These are phyloP conservation scores for Osmerus mordax DNA, from an alignment of 2,113 vertebrate species.

Conservation along the genomic window DNA sequence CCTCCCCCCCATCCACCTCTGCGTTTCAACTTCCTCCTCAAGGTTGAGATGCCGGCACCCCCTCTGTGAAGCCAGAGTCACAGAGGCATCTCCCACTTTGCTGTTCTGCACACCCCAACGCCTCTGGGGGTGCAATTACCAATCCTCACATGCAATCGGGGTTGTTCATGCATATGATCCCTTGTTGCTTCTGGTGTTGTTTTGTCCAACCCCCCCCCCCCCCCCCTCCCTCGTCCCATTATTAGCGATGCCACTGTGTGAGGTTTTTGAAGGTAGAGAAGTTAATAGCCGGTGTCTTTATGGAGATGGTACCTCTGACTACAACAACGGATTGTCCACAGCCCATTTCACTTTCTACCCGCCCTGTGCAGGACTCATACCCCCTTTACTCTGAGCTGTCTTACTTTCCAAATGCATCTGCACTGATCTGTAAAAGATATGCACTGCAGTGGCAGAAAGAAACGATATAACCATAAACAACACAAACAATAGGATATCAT, in stretches of 20 bases:
- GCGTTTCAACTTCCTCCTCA: constrained; percentile 62
- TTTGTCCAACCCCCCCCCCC: constrained; percentile 21
- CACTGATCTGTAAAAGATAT: background rate
- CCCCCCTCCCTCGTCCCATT: constrained; percentile 22
- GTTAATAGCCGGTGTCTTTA: constrained; percentile 62
- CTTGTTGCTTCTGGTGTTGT: constrained; percentile 58
- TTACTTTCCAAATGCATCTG: background rate
- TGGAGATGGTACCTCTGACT: constrained; percentile 62
- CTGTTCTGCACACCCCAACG: constrained; percentile 67
- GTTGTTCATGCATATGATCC: constrained; percentile 69
- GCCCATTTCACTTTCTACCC: constrained; percentile 65
- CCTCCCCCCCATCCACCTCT: constrained; percentile 34
- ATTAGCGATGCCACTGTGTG: constrained; percentile 62
- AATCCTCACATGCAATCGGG: constrained; percentile 68
- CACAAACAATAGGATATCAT: background rate
- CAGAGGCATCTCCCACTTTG: constrained; percentile 64
- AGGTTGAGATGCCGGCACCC: constrained; percentile 65
- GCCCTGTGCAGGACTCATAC: background rate
- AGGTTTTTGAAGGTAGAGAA: constrained; percentile 56
- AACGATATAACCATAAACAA: background rate
- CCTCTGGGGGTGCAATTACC: constrained; percentile 74
- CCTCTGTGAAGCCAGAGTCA: constrained; percentile 48
- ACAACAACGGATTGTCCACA: constrained; percentile 54
- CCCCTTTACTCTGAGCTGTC: constrained; percentile 35
- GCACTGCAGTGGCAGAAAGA: background rate